Evolutionary conservation across 2,888 invertebrate species (phyloP).

Genomic region (Eupithecia inturbata): DNA sequence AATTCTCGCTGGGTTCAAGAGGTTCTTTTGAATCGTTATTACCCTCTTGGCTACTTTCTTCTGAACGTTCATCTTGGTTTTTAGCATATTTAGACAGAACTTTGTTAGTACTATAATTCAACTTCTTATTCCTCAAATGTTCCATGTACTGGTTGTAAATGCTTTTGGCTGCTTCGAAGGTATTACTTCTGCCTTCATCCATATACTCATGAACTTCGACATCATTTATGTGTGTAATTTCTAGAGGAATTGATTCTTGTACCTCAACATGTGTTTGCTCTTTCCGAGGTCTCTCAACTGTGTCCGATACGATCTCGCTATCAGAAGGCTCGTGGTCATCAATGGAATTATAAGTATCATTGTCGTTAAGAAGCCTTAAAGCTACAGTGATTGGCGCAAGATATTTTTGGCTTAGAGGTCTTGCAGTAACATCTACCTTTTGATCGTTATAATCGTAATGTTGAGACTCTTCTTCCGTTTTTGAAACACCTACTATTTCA

Average conservation of each 20-base stretch:
- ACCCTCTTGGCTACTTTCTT: conserved; percentile 48
- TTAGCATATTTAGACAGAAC: conserved; percentile 59
- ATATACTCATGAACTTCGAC: conserved; percentile 77
- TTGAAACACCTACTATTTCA: conserved; percentile 73
- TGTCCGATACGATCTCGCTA: conserved; percentile 69
- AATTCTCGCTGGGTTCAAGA: conserved; percentile 67
- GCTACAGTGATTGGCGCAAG: conserved; percentile 86
- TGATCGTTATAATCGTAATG: conserved; percentile 49
- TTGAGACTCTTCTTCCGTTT: conserved; percentile 55
- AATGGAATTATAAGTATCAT: conserved; percentile 67
- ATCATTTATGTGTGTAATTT: conserved; percentile 78
- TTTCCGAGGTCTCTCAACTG: conserved; percentile 68
- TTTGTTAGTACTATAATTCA: conserved; percentile 65
- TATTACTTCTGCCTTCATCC: conserved; percentile 68
- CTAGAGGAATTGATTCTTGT: conserved; percentile 86
- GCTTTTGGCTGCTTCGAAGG: conserved; percentile 56
- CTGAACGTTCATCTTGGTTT: conserved; percentile 60
- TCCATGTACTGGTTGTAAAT: conserved; percentile 69
- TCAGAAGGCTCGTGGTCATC: conserved; percentile 74
- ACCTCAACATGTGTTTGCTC: conserved; percentile 85
- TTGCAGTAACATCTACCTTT: conserved; percentile 79
- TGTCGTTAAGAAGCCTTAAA: conserved; percentile 77
- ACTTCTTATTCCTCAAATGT: conserved; percentile 69
- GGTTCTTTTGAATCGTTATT: conserved; percentile 59
- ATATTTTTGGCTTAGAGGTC: conserved; percentile 82